phyloP scores from a whole-genome alignment of 2,113 vertebrate genomes.

The Hemiscyllium ocellatum region DNA sequence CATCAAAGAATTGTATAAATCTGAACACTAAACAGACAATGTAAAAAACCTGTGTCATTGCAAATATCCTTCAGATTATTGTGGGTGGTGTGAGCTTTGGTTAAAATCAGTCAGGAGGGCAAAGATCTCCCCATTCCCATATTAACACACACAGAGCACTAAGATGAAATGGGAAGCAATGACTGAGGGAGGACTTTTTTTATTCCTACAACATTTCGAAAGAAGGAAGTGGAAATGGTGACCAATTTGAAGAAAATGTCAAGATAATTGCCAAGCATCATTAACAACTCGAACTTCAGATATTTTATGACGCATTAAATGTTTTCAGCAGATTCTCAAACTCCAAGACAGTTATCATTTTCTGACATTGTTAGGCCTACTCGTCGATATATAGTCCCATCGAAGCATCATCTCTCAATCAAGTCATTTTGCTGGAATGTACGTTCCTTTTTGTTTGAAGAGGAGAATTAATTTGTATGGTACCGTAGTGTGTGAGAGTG shows the following conservation, averaged over 20 bases:
- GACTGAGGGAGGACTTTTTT: background rate
- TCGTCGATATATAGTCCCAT: background rate
- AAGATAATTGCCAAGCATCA: background rate
- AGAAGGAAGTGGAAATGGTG: background rate
- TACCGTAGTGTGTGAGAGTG: background rate
- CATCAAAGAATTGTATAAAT: background rate
- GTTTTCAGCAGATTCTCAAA: background rate
- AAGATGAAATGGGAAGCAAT: background rate
- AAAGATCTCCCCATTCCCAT: background rate
- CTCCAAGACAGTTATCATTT: background rate
- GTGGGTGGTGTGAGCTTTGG: background rate
- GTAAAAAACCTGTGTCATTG: background rate
- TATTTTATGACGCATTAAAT: background rate
- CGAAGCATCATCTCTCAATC: background rate
- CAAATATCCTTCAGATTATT: background rate
- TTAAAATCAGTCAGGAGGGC: background rate
- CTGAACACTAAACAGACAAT: background rate
- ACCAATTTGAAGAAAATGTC: background rate
- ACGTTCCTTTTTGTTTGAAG: background rate
- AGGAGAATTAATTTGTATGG: background rate
- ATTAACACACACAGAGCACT: background rate
- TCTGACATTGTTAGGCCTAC: background rate
- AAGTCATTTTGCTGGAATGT: background rate
- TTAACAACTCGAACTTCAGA: background rate
- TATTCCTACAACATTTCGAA: background rate